Percentiles rank a stretch among this genome's conserved stretches.
These are phyloP conservation scores for Enteromius mattozi DNA, from an alignment of 2,797 vertebrate genomes.

Conservation along the genomic window DNA sequence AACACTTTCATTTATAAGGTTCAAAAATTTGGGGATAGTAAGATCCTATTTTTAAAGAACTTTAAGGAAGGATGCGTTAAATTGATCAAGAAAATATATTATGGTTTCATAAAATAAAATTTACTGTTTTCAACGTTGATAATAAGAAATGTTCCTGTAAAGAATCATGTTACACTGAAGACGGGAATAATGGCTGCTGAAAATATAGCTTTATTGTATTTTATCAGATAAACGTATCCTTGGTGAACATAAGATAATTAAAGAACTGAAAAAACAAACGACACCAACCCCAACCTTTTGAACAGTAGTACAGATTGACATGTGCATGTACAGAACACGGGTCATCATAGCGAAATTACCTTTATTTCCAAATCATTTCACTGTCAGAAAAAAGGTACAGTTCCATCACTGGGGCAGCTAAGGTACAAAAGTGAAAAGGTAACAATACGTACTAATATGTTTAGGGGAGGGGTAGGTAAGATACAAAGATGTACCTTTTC, in stretches of 20 bases:
- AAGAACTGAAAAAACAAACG: not conserved
- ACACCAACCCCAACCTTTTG: not conserved
- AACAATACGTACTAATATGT: no score
- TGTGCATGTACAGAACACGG: not conserved
- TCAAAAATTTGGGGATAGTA: not conserved
- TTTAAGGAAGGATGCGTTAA: not conserved
- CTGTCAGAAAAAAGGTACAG: no score
- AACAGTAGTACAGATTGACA: not conserved
- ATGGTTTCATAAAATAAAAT: not conserved
- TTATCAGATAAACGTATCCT: not conserved
- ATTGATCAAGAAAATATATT: not conserved
- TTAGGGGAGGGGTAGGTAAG: no score
- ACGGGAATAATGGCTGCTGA: not conserved
- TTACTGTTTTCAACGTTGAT: not conserved
- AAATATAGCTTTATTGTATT: not conserved
- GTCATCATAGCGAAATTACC: not conserved
- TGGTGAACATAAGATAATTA: not conserved
- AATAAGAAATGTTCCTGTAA: not conserved
- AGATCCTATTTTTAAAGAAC: no score
- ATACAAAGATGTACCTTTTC: no score
- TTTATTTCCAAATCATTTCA: constrained; percentile 2
- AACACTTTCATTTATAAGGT: not conserved
- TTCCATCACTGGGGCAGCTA: no score
- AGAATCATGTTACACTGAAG: not conserved
- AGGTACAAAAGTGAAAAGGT: no score